Base-by-base conservation (phyloP, 2,113 vertebrate species). In the Pseudorhombus dupliciocellatus region DNA sequence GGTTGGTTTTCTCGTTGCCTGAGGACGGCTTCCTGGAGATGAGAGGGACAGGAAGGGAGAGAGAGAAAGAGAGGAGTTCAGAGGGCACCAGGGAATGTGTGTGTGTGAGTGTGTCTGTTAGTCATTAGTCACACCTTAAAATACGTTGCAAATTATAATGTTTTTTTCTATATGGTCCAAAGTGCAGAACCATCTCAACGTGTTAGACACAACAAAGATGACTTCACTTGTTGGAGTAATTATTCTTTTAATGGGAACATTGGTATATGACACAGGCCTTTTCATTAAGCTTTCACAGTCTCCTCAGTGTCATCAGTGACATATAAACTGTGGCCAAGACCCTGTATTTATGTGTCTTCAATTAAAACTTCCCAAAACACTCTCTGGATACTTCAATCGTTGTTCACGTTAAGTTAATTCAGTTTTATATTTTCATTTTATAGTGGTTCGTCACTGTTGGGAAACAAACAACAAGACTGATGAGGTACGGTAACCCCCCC, bases 1-100 rank as follows among this genome's bases (percentile, higher is more conserved):
- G 98, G 85, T 99, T 99, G 0, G 96, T 96, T 85, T 96, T 98
- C 92, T 97, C 96, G 0, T 89, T 93, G 67, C 91, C 90, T 25
- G 90, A 56, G 4, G 93, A 87, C 4, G 95, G 95, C 89, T 95
- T 97, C 94, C 97, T 99, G 92, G 67, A 50, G 79, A 79, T 1
- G 40, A 79, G 58, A 77, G 12, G 4, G 51, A 37, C 51, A 37
- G 20, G 28, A 21, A 50, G 20, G 54, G 21, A 30, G 0, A 40
- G 26, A 58, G 46, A n/a, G 21, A 52, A 24, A 12, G 50, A 24
- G 50, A 21, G 50, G 50, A 21, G 46, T 50, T 50, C 7, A 50
- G 20, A 50, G 46, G 46, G 46, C 46, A 50, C 7, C 2, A 8
- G 50, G 21, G 50, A 24, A 52, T 28, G 22, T n/a, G 46, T n/a